Base-by-base conservation (phyloP, 2,888 invertebrate genomes). In the Monoplex corrugatus region DNA sequence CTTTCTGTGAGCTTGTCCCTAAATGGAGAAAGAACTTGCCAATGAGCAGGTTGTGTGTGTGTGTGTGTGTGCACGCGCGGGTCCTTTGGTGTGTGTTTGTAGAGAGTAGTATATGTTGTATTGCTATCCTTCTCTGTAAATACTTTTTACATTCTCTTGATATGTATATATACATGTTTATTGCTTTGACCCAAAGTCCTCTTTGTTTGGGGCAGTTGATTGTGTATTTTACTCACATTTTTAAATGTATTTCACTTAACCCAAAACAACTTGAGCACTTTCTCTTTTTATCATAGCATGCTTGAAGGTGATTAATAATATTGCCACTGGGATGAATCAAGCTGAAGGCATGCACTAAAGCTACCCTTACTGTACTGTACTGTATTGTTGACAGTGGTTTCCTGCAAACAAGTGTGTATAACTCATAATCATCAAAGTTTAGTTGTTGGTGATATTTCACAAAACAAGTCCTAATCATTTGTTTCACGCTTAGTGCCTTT, bases 401-500 rank as follows among this genome's bases (percentile, higher is more conserved):
- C 84, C 84, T 84, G 84, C 45, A 84, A 45, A 84, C 84, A 57
- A 84, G 84, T 84, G 84, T 84, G 84, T 84, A 35, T 84, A 57
- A 84, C 68, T 86, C 32, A 32, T 86, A 57, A 68, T 57, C 83
- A 43, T 83, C 83, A 83, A 32, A 45, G 43, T 83, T 44, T 23
- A 45, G 45, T 84, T 57, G 57, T 57, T 38, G 45, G n/a, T 57
- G 57, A 57, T 84, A 84, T 57, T 83, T 83, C 78, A 84, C 57
- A 57, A 84, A 57, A 32, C 45, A 38, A 50, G 50, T 57, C 57
- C 3, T 45, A 43, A 35, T 45, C n/a, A 78, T 78, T 78, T 50
- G 19, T 50, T 83, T 32, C 83, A 57, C 35, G 84, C 84, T 57
- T 84, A 45, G 84, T 84, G 84, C 84, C 57, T 50, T 23, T 43